These are phyloP conservation scores for Watsonalla binaria DNA, from an alignment of 2,888 invertebrate genomes.

Conservation along the genomic window DNA sequence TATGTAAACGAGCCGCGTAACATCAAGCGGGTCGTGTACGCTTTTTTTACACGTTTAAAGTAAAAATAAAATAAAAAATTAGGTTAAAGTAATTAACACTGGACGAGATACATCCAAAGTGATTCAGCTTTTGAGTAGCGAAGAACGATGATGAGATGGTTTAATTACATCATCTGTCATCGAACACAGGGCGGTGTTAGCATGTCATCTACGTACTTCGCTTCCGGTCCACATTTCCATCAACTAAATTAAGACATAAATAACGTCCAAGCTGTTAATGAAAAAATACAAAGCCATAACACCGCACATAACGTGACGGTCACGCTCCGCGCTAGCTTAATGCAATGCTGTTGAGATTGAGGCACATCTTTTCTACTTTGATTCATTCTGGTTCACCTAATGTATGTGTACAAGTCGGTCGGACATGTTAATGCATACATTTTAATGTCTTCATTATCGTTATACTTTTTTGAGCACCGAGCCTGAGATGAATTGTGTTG, in stretches of 20 bases:
- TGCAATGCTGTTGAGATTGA: slow-evolving; percentile 38
- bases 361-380: slow-evolving; percentile 43
- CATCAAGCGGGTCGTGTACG: too few relatives aligned
- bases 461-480: slow-evolving; percentile 1
- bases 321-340: slow-evolving; percentile 54
- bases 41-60: too few relatives aligned
- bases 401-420: slow-evolving; percentile 20
- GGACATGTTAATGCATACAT: slow-evolving; percentile 59
- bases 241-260: slow-evolving; percentile 73
- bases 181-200: slow-evolving; percentile 11
- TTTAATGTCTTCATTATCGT: slow-evolving; percentile 22
- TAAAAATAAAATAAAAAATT: too few relatives aligned
- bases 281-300: slow-evolving; percentile 58
- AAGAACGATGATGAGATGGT: slow-evolving; percentile 13
- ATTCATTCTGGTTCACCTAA: slow-evolving; percentile 37
- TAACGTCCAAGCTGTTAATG: slow-evolving; percentile 49
- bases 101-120: too few relatives aligned
- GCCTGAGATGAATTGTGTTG: too few relatives aligned
- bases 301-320: slow-evolving; percentile 57
- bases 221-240: slow-evolving; percentile 57
- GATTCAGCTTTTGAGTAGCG: neutral
- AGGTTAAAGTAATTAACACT: too few relatives aligned
- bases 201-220: slow-evolving; percentile 44
- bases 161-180: slow-evolving; percentile 48
- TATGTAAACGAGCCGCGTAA: too few relatives aligned